A percentile compares a stretch with the other conserved stretches of the same genome.
phyloP scores from a whole-genome alignment of 2,888 invertebrate species.

The Philopedon plagiatum region DNA sequence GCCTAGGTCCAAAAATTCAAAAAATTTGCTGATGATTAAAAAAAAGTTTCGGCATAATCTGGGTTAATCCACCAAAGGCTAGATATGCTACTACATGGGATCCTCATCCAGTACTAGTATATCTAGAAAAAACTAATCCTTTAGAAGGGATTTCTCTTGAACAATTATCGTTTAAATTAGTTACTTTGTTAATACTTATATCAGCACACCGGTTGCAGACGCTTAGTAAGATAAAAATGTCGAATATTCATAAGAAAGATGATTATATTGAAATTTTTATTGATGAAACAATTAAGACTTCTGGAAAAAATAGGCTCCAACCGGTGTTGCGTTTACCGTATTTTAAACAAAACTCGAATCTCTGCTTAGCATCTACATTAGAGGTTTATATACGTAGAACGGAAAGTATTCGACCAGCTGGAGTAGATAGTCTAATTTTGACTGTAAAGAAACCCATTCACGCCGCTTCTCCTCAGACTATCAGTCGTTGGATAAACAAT shows the following conservation, averaged over 20 bases:
- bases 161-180: not conserved
- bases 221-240: not conserved
- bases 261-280: conserved; percentile 8
- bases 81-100: conserved; percentile 14
- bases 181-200: conserved; percentile 16
- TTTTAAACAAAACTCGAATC: not conserved
- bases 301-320: not conserved
- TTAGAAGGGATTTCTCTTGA: not conserved
- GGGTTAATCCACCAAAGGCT: not conserved
- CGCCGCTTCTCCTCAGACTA: not conserved
- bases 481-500: not conserved
- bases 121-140: not conserved
- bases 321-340: conserved; percentile 3
- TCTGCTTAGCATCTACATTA: not conserved
- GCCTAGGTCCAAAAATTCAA: no score
- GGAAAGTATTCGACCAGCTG: not conserved
- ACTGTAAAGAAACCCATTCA: not conserved
- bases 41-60: no score
- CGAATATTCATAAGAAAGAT: conserved; percentile 13
- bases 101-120: conserved; percentile 6
- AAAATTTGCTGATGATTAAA: no score
- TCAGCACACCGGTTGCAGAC: conserved; percentile 33
- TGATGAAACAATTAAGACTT: conserved; percentile 18
- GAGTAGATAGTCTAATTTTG: not conserved
- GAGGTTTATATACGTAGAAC: not conserved